Conservation (phyloP, 2,113 vertebrate genomes). For the Orycteropus afer region DNA sequence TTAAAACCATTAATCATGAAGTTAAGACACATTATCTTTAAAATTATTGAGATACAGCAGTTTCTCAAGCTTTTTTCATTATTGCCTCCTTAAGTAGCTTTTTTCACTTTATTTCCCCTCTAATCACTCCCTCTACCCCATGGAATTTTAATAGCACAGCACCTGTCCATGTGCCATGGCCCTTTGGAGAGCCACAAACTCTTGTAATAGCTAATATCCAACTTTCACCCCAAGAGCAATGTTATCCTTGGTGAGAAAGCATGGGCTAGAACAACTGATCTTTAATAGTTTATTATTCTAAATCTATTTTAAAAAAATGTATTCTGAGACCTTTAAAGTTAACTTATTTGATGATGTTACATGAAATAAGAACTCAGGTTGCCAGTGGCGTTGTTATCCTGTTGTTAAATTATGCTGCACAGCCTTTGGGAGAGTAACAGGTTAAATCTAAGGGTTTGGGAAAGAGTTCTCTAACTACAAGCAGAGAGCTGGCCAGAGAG, state of each 20-base stretch:
- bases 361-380: constrained; percentile 11
- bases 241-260: not conserved
- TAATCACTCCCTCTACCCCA: not conserved
- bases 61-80: not conserved
- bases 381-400: not conserved
- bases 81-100: not conserved
- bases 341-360: not conserved
- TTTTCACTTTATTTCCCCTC: not conserved
- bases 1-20: not conserved
- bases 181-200: not conserved
- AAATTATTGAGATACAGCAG: not conserved
- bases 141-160: not conserved
- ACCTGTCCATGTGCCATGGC: not conserved
- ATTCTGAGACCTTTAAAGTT: constrained; percentile 13
- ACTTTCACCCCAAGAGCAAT: constrained; percentile 15
- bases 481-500: constrained; percentile 47
- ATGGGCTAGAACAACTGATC: not conserved
- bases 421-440: not conserved
- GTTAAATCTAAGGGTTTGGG: constrained; percentile 43
- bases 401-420: not conserved
- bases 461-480: not conserved
- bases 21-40: not conserved
- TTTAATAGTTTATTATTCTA: not conserved
- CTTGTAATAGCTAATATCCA: not conserved
- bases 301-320: not conserved